Evolutionary conservation across 2,113 vertebrate genomes (phyloP), one percentile per base, ranked within the genome.

Genomic region (Poecile atricapillus): DNA sequence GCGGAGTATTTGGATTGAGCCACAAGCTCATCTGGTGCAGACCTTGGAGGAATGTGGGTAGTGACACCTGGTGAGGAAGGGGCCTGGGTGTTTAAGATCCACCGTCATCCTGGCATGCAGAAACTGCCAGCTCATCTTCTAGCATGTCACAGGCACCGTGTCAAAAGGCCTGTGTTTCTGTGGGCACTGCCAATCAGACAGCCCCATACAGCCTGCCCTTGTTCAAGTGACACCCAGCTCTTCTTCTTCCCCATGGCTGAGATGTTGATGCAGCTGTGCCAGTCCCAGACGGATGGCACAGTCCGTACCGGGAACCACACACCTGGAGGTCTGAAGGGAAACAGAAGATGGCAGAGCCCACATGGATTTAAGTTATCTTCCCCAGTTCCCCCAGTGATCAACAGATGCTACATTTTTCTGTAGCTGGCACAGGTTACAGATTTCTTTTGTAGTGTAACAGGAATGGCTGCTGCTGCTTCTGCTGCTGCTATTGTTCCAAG

Each of bases 401-500:
- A 95, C 97, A 98, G 97, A 98, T 98, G 97, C 90, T 96, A 62
- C 27, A 24, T 95, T 96, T 97, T 93, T 85, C 87, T 91, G 80
- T 56, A 94, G 89, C 89, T 59, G 25, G 91, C 77, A 55, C 87
- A 97, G 96, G 73, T 94, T 96, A 94, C 93, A 90, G 96, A 96
- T 97, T 95, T 96, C 95, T 95, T 98, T 97, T 97, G 97, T 89
- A 94, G 94, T 49, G 56, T 89, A 84, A 82, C 77, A 89, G 88
- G 96, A 96, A 96, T 96, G 95, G 93, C 96, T 96, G 84, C 78
- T 83, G 74, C 90, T 68, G 80, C 92, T 94, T 27, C 43, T 69
- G 69, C 94, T 94, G 53, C 94, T 97, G 82, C 58, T 81, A 82
- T 77, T 77, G 60, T 82, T 96, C 85, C 83, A 95, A 65, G 60